Base-by-base conservation (phyloP, 2,888 invertebrate genomes). In the Helobdella robusta region DNA sequence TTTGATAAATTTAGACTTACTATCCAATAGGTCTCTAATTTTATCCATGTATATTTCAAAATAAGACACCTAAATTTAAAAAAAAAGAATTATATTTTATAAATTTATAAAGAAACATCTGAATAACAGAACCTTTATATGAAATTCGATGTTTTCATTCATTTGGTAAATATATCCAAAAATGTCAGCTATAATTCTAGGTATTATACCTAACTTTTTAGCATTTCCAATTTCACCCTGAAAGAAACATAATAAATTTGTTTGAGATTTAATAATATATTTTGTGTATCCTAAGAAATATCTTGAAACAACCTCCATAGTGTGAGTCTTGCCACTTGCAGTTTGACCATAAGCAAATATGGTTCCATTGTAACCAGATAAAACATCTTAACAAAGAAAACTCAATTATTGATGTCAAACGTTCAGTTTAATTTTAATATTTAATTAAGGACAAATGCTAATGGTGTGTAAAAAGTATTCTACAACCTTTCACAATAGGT, bases 41-140 rank as follows among this genome's bases (percentile, higher is more conserved):
- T 97, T 95, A 82, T 97, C 97, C 91, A 97, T 91, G 81, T 97
- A 97, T 77, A 95, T 99, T 86, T 99, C 98, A 84, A 93, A 99
- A 83, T 99, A 99, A 69, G 98, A 98, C 70, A 98, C 81, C 81
- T 81, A 71, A 50, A 44, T 20, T 20, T 11, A 52, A 52, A 11
- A 20, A 20, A 52, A 52, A 52, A 52, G 20, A 8, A 52, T 52
- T 52, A 52, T 20, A 52, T 20, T 52, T 18, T 20, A 52, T 52
- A 20, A 52, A 52, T 18, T 52, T 40, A 40, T 40, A n/a, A 15
- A 15, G 60, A n/a, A n/a, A 11, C 44, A 40, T 15, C 44, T 15
- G 11, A 28, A 54, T 35, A 35, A 11, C 0, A 56, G 52, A 71
- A 81, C 93, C 85, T 99, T 98, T 77, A 99, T 97, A 83, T 98